Base-by-base conservation (phyloP, 1,140 invertebrate genomes). In the Scaptomyza hsui region DNA sequence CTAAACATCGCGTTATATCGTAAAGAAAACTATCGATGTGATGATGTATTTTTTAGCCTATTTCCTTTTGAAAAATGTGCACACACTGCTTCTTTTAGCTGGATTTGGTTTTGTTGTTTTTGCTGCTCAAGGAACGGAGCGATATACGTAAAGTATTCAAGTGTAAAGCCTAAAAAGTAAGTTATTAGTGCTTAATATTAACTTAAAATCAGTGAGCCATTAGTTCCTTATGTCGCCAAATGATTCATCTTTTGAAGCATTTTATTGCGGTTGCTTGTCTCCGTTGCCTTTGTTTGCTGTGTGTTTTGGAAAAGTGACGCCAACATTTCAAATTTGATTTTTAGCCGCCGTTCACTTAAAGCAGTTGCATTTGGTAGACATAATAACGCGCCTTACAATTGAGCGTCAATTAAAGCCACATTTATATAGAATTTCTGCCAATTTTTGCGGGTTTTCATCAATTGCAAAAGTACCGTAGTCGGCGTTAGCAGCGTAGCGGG, bases 231-330 rank as follows among this genome's bases (percentile, higher is more conserved):
- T 15, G 5, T 7, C 9, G 42, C 2, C 5, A 18, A 32, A 3
- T 3, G 12, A 10, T 21, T 7, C 2, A 15, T 3, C 3, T 42
- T 19, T 13, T 35, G 0, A 21, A 19, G 6, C 13, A 13, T 26
- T 12, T 12, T 10, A 9, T 10, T 29, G 12, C 12, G 16, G 13
- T 10, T 13, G 1, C 12, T 29, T 19, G 12, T 24, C 10, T 3
- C 13, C 12, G 13, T 0, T 51, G 35, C 44, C 29, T 55, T 59
- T 72, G 29, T 61, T 53, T 41, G 21, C 15, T 29, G 24, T 42
- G 24, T 61, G 55, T 73, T 78, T 85, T 65, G 61, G 55, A 72
- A 52, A 76, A 80, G 71, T 79, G 81, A 85, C 77, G 80, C 80
- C 72, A 80, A 73, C 64, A 51, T 67, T 80, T 88, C 12, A 69